These are phyloP conservation scores for Parazoanthus darwini DNA, from an alignment of 92 coral and sea anemone genomes.

Conservation along the genomic window DNA sequence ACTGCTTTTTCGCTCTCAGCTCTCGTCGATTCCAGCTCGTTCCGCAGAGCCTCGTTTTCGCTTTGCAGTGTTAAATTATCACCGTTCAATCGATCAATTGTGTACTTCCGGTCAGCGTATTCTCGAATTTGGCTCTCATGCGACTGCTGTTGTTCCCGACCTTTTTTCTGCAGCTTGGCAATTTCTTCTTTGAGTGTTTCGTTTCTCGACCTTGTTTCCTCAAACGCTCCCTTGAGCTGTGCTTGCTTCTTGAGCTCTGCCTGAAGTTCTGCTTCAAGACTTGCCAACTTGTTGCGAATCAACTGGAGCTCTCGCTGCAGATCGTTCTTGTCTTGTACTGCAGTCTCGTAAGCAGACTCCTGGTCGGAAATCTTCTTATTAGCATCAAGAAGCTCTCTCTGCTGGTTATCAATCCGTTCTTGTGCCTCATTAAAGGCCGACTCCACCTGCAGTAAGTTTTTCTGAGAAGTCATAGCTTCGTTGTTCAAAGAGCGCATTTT, in stretches of 20 bases:
- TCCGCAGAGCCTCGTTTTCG: conserved; percentile 71
- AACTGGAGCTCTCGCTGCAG: conserved; percentile 76
- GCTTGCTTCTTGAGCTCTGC: conserved; percentile 83
- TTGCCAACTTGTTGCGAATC: conserved; percentile 65
- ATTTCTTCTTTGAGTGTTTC: conserved; percentile 87
- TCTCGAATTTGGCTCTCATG: conserved; percentile 63
- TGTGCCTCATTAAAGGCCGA: conserved; percentile 71
- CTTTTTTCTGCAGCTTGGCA: conserved; percentile 79
- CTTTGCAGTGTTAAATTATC: conserved; percentile 67
- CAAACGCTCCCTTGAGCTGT: conserved; percentile 81
- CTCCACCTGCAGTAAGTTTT: conserved; percentile 66
- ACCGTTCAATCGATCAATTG: conserved; percentile 71
- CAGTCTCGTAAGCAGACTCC: conserved; percentile 80
- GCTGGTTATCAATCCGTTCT: conserved; percentile 63
- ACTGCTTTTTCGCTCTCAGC: conserved; percentile 73
- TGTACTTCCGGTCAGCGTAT: conserved; percentile 68
- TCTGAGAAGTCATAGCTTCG: conserved; percentile 76
- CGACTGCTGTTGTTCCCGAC: conserved; percentile 79
- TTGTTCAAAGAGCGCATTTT: conserved; percentile 79
- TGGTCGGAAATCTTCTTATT: conserved; percentile 81
- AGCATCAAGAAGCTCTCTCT: conserved; percentile 87
- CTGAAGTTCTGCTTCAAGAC: conserved; percentile 88
- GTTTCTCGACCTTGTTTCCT: conserved; percentile 81
- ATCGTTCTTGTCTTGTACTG: conserved; percentile 76
- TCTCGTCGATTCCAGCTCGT: conserved; percentile 65